phyloP scores from a whole-genome alignment of 2,113 vertebrate species.

The Leptosomus discolor region DNA sequence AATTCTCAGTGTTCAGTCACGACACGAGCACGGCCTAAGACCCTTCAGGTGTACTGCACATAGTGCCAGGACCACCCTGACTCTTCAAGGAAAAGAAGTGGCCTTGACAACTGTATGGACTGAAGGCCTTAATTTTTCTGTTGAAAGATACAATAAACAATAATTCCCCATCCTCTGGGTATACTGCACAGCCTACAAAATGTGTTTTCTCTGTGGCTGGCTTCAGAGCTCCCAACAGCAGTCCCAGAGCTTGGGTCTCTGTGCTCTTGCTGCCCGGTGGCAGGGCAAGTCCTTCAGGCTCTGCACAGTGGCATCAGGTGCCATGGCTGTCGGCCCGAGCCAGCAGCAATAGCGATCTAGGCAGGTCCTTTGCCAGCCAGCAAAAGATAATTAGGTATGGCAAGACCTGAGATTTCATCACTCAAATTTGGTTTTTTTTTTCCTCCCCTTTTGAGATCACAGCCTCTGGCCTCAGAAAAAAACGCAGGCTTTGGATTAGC shows the following conservation, averaged over 20 bases:
- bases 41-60: background rate
- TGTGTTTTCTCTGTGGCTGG: too few species aligned
- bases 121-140: background rate
- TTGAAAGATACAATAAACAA: background rate
- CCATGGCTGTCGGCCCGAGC: accelerated
- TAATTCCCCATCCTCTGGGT: background rate
- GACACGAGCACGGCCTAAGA: accelerated
- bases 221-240: background rate
- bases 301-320: accelerated
- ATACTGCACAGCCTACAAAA: background rate
- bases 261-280: background rate
- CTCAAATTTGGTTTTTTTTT: background rate
- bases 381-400: background rate
- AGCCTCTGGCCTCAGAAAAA: too few species aligned
- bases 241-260: background rate
- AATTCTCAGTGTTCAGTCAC: background rate
- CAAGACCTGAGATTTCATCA: background rate
- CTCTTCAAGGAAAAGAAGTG: background rate
- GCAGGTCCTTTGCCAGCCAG: background rate
- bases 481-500: background rate
- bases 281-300: background rate
- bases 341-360: accelerated
- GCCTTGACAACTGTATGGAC: too few species aligned
- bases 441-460: background rate
- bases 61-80: accelerated